phyloP scores from a whole-genome alignment of 1,140 invertebrate species.

The Drosophila kikkawai region DNA sequence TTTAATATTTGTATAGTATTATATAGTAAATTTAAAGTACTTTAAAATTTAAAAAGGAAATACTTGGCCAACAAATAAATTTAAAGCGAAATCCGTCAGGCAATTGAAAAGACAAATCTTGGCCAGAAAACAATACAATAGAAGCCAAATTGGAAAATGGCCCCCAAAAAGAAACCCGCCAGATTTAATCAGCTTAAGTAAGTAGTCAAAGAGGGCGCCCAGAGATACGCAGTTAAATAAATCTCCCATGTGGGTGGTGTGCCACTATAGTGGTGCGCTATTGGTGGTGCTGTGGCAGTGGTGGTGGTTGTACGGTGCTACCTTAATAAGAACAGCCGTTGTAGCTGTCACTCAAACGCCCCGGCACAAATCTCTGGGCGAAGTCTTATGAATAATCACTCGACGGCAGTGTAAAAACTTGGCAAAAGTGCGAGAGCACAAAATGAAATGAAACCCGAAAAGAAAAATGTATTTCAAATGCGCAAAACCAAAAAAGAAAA shows the following conservation, averaged over 20 bases:
- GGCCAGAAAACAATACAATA: conserved; percentile 7
- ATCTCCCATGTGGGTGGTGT: conserved; percentile 34
- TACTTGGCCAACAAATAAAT: background rate
- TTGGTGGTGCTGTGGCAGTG: conserved; percentile 24
- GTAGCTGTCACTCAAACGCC: conserved; percentile 72
- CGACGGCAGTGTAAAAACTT: conserved; percentile 63
- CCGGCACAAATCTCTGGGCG: conserved; percentile 45
- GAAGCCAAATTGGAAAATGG: conserved; percentile 18
- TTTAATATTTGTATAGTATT: background rate
- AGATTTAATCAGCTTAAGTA: conserved; percentile 50
- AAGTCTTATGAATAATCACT: conserved; percentile 75
- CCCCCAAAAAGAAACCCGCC: conserved; percentile 11
- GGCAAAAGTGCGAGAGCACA: conserved; percentile 59
- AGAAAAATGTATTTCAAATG: conserved; percentile 58
- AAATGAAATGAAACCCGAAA: conserved; percentile 31
- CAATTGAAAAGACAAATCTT: conserved; percentile 7
- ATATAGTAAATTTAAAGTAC: background rate
- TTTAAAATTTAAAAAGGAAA: too few relatives aligned
- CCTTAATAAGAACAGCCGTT: conserved; percentile 61
- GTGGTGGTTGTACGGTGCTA: conserved; percentile 27
- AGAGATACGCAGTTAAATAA: conserved; percentile 47
- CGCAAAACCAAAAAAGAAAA: conserved; percentile 43
- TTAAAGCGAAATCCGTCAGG: background rate
- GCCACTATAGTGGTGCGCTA: conserved; percentile 30
- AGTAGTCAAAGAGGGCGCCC: conserved; percentile 23